phyloP scores from a whole-genome alignment of 2,113 vertebrate species.

The Passer montanus region DNA sequence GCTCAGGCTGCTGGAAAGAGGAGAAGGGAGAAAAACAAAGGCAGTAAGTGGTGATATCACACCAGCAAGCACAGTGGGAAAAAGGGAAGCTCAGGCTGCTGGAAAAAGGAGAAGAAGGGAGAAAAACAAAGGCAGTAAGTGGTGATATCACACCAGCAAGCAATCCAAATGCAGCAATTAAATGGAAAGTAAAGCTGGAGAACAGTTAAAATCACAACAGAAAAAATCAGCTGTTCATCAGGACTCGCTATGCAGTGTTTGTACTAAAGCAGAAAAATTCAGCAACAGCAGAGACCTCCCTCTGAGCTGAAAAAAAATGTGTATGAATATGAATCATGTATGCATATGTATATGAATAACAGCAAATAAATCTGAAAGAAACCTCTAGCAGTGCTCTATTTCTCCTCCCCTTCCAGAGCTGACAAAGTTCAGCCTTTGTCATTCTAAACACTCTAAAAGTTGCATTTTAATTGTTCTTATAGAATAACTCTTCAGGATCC shows the following conservation, averaged over 20 bases:
- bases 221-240: background rate
- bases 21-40: background rate
- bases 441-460: background rate
- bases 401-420: background rate
- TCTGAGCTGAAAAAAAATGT: background rate
- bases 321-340: background rate
- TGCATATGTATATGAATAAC: background rate
- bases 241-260: background rate
- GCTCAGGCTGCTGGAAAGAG: background rate
- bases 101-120: background rate
- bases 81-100: too few relatives aligned
- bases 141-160: background rate
- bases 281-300: background rate
- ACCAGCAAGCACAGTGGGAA: background rate
- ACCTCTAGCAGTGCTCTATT: background rate
- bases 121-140: background rate
- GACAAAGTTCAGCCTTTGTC: background rate
- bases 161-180: background rate
- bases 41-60: background rate
- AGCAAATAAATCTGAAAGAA: background rate
- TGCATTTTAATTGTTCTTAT: background rate
- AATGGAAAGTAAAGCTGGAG: background rate
- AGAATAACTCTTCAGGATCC: background rate
- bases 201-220: background rate
- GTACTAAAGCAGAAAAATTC: background rate